These are phyloP conservation scores for Agonum fuliginosum DNA, from an alignment of 2,888 invertebrate species.

Conservation along the genomic window DNA sequence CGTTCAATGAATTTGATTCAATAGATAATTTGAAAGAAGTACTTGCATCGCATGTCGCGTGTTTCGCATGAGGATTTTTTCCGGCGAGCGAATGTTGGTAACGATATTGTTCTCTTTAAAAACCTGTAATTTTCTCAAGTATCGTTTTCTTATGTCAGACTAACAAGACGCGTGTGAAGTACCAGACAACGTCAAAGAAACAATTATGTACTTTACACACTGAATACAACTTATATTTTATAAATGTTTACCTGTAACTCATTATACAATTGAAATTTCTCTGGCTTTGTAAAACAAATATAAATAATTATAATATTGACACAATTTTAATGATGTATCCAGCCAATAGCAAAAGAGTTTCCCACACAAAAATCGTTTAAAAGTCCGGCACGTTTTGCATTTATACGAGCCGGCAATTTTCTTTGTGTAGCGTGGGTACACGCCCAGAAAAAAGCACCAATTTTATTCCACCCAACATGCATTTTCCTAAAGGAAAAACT, in stretches of 20 bases:
- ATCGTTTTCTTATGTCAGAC: slow-evolving; percentile 36
- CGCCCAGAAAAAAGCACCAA: slow-evolving; percentile 30
- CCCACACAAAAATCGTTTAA: too few relatives aligned
- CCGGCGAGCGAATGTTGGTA: slow-evolving; percentile 47
- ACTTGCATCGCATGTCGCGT: background rate
- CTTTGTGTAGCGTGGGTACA: slow-evolving; percentile 9
- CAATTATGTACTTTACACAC: slow-evolving; percentile 42
- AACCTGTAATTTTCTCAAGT: slow-evolving; percentile 57
- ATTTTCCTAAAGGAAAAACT: slow-evolving; percentile 31
- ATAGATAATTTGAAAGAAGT: too few relatives aligned
- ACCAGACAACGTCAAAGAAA: background rate
- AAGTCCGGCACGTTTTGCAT: slow-evolving; percentile 66
- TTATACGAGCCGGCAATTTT: slow-evolving; percentile 65
- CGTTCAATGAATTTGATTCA: too few relatives aligned
- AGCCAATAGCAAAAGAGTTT: too few relatives aligned
- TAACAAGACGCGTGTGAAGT: slow-evolving; percentile 49
- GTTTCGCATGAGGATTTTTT: slow-evolving; percentile 4
- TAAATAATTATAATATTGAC: too few relatives aligned
- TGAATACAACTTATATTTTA: slow-evolving; percentile 26
- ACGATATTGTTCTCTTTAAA: slow-evolving; percentile 57
- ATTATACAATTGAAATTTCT: too few relatives aligned
- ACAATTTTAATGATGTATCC: too few relatives aligned
- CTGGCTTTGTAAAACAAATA: too few relatives aligned
- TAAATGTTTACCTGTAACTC: slow-evolving; percentile 18
- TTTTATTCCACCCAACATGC: slow-evolving; percentile 46